Evolutionary conservation across 2,797 vertebrate species (phyloP).

Genomic region (Adelosebastes latens): DNA sequence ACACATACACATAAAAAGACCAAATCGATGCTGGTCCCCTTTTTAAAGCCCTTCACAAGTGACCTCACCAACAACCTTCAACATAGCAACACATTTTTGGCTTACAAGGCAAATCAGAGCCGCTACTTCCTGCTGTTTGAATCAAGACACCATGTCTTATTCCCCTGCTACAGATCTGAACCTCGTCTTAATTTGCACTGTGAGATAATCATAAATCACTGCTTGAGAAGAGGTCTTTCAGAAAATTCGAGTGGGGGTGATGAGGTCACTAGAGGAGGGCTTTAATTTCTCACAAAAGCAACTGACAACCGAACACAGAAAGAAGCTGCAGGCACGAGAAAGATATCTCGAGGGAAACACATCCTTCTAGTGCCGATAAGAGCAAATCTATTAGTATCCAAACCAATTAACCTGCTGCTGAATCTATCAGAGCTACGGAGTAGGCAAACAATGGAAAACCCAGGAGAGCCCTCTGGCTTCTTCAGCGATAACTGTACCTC

Average conservation of each 20-base stretch:
- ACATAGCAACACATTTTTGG: not conserved
- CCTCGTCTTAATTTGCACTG: constrained; percentile 12
- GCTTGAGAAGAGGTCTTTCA: constrained; percentile 2
- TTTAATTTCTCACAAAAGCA: constrained; percentile 40
- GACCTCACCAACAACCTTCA: constrained; percentile 8
- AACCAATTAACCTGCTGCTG: constrained; percentile 65
- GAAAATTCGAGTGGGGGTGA: constrained; percentile 12
- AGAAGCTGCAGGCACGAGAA: constrained; percentile 40
- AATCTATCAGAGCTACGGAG: constrained; percentile 47
- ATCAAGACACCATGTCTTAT: not conserved
- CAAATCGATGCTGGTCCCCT: not conserved
- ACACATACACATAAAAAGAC: not conserved
- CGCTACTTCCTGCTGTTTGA: constrained; percentile 21
- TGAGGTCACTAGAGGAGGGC: constrained; percentile 47
- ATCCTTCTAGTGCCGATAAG: constrained; percentile 37
- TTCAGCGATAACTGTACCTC: constrained; percentile 31
- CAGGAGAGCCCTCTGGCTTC: constrained; percentile 18
- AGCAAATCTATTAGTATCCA: constrained; percentile 59
- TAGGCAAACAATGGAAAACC: constrained; percentile 34
- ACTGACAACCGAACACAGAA: constrained; percentile 32
- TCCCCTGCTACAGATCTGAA: constrained; percentile 1
- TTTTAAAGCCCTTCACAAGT: constrained; percentile 39
- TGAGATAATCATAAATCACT: constrained; percentile 12
- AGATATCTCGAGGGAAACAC: constrained; percentile 28
- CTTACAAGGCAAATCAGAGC: constrained; percentile 3